Conservation (phyloP, 2,113 vertebrate genomes). For the Falcunculus frontatus region DNA sequence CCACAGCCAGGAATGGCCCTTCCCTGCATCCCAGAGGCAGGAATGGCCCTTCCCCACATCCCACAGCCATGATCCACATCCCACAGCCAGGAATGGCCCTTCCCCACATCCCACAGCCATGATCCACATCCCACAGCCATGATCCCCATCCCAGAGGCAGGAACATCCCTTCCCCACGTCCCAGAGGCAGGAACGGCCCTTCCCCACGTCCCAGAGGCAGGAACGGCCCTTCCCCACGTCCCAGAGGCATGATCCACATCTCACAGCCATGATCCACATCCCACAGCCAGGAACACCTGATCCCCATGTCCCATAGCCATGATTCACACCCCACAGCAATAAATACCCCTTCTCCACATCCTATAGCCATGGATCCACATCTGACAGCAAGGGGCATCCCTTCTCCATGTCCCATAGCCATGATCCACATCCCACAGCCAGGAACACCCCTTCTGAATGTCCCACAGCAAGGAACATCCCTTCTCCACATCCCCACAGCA, state of each 20-base stretch:
- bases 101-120: not conserved
- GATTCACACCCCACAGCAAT: not conserved
- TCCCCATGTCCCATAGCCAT: no score
- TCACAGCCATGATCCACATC: no score
- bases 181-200: no score
- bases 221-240: not conserved
- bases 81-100: accelerated
- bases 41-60: no score
- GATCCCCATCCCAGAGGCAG: accelerated
- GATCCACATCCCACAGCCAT: not conserved
- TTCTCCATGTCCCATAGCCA: accelerated
- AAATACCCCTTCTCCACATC: not conserved
- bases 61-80: accelerated
- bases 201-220: not conserved
- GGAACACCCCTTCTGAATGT: accelerated
- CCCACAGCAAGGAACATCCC: accelerated
- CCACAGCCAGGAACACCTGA: no score
- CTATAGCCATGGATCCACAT: accelerated
- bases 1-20: not conserved
- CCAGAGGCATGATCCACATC: no score
- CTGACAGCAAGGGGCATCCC: accelerated
- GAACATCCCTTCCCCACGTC: accelerated
- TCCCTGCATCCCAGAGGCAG: not conserved
- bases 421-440: not conserved
- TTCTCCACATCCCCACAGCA: accelerated